A percentile compares a stretch with the other conserved stretches of the same genome.
phyloP scores from a whole-genome alignment of 2,797 vertebrate species.

The Phoxinus dragarum region DNA sequence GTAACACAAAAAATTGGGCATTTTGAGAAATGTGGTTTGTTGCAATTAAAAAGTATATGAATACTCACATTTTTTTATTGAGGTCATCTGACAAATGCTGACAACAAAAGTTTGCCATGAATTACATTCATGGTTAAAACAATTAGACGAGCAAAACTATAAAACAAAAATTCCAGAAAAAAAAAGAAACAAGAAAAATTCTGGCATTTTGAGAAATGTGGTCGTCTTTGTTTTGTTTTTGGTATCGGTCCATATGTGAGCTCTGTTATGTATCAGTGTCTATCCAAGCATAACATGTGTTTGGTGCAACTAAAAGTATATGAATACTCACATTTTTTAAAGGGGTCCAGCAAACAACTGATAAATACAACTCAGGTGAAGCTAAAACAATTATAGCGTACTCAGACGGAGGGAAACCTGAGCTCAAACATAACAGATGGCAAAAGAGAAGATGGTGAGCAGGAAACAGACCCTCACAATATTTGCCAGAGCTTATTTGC shows the following conservation, averaged over 20 bases:
- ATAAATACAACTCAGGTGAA: slow-evolving; percentile 19
- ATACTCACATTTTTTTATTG: neutral
- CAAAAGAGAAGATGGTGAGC: slow-evolving; percentile 52
- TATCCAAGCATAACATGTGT: neutral
- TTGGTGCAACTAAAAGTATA: neutral
- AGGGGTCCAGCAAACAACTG: neutral
- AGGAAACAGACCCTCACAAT: slow-evolving; percentile 56
- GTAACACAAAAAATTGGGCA: too few species aligned
- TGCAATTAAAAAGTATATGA: neutral
- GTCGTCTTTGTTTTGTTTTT: neutral
- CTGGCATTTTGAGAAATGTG: neutral
- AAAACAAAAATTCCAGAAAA: neutral
- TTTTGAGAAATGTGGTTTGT: neutral
- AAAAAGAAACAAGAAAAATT: too few species aligned
- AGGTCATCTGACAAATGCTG: neutral
- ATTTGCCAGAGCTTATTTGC: slow-evolving; percentile 63
- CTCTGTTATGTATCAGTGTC: neutral
- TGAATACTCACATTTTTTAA: neutral
- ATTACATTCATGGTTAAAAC: neutral
- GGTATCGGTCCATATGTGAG: neutral
- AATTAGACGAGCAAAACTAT: neutral
- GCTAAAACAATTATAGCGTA: neutral
- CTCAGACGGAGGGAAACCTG: slow-evolving; percentile 41
- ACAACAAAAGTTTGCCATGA: neutral
- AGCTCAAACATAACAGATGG: slow-evolving; percentile 64